phyloP scores from a whole-genome alignment of 2,797 vertebrate genomes.

The Tenualosa thibaudeaui region DNA sequence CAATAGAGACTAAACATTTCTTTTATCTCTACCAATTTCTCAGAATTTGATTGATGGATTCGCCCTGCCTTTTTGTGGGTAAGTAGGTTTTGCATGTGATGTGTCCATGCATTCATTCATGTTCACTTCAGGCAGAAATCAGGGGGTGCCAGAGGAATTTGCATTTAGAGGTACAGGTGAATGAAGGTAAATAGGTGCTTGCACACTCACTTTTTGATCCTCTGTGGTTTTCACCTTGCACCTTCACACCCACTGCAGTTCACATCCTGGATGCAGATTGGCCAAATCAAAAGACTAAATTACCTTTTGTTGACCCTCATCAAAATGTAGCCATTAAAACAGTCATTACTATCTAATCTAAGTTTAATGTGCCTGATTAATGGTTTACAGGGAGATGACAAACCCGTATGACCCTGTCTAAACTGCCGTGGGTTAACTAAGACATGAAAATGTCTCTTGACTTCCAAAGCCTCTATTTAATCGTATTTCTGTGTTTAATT shows the following conservation, averaged over 20 bases:
- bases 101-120: not conserved
- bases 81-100: no score
- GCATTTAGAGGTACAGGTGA: no score
- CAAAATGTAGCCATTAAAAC: not conserved
- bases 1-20: not conserved
- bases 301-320: not conserved
- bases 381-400: not conserved
- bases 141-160: not conserved
- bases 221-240: no score
- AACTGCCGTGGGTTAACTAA: not conserved
- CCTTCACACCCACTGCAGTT: no score
- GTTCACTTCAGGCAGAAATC: not conserved
- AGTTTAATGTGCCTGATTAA: not conserved
- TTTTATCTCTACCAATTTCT: not conserved
- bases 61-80: not conserved
- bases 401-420: not conserved
- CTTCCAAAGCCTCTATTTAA: not conserved
- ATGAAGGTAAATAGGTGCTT: not conserved
- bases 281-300: not conserved
- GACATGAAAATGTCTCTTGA: not conserved
- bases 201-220: not conserved
- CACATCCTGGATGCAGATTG: not conserved
- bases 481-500: not conserved
- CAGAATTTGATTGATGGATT: not conserved
- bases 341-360: not conserved